Conservation (phyloP, 2,888 invertebrate species). For the Hermaeophaga mercurialis region DNA sequence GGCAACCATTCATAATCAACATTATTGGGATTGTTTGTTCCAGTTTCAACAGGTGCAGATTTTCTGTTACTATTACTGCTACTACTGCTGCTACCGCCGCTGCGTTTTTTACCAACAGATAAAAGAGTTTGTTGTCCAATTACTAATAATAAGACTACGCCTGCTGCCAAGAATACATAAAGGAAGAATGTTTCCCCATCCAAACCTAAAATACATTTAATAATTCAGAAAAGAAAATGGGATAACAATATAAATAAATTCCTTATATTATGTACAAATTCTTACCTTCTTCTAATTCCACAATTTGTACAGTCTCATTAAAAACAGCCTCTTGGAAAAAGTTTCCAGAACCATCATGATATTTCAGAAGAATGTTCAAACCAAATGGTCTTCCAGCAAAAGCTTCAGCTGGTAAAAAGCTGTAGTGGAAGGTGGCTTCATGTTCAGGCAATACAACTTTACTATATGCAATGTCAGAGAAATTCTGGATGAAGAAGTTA, state of each 20-base stretch:
- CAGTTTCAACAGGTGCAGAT: constrained; percentile 78
- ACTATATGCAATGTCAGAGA: constrained; percentile 88
- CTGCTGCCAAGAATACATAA: constrained; percentile 91
- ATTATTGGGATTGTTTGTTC: constrained; percentile 85
- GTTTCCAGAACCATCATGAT: constrained; percentile 77
- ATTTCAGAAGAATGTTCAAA: constrained; percentile 88
- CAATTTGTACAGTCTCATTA: constrained; percentile 95
- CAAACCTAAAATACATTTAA: constrained; percentile 60
- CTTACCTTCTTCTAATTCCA: constrained; percentile 88
- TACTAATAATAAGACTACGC: constrained; percentile 84
- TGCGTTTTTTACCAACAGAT: constrained; percentile 79
- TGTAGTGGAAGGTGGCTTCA: constrained; percentile 94
- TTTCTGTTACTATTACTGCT: constrained; percentile 61
- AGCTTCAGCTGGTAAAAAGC: constrained; percentile 93
- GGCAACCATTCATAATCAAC: constrained; percentile 99
- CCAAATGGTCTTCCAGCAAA: constrained; percentile 97
- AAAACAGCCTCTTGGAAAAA: constrained; percentile 87
- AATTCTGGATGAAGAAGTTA: constrained; percentile 97
- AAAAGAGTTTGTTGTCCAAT: constrained; percentile 87
- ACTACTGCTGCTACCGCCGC: constrained; percentile 53
- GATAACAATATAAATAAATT: no score
- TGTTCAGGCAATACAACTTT: constrained; percentile 86
- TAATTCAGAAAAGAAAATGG: neutral
- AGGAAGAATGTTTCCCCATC: constrained; percentile 99
- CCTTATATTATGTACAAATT: constrained; percentile 12